A percentile compares a stretch with the other conserved stretches of the same genome.
Evolutionary conservation across 35 echinoderm and acorn worm genomes (phyloP).

Genomic region (Lytechinus pictus): DNA sequence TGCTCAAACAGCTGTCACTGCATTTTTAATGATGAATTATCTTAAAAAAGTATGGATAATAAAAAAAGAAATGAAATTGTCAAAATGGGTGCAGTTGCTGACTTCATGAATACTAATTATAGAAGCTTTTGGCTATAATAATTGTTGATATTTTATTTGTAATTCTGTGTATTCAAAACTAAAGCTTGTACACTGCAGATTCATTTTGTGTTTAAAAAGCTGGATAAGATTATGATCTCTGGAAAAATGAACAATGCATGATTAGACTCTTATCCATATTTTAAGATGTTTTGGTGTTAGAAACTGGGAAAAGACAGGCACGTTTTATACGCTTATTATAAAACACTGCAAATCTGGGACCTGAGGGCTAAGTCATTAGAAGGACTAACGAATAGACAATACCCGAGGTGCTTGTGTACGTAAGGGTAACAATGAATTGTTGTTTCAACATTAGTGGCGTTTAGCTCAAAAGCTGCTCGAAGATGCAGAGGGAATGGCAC

Average conservation of each 20-base stretch:
- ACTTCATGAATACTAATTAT: too few relatives aligned
- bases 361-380: not conserved
- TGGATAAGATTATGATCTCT: too few relatives aligned
- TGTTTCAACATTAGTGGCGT: conserved; percentile 37
- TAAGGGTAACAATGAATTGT: conserved; percentile 13
- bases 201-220: too few relatives aligned
- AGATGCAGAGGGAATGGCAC: not conserved
- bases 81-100: too few relatives aligned
- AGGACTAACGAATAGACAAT: conserved; percentile 34
- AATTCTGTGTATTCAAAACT: too few relatives aligned
- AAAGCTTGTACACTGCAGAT: too few relatives aligned
- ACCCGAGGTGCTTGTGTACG: not conserved
- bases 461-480: not conserved
- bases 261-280: not conserved
- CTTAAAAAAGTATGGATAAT: too few relatives aligned
- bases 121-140: too few relatives aligned
- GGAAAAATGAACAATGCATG: too few relatives aligned
- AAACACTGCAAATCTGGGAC: not conserved
- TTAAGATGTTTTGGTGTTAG: not conserved
- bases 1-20: not conserved
- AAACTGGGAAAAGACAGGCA: not conserved
- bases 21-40: not conserved
- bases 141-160: too few relatives aligned
- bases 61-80: too few relatives aligned
- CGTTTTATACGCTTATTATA: not conserved